Evolutionary conservation across 2,797 vertebrate genomes (phyloP), one percentile per base, ranked within the genome.

Genomic region (Sebastes oblongus): DNA sequence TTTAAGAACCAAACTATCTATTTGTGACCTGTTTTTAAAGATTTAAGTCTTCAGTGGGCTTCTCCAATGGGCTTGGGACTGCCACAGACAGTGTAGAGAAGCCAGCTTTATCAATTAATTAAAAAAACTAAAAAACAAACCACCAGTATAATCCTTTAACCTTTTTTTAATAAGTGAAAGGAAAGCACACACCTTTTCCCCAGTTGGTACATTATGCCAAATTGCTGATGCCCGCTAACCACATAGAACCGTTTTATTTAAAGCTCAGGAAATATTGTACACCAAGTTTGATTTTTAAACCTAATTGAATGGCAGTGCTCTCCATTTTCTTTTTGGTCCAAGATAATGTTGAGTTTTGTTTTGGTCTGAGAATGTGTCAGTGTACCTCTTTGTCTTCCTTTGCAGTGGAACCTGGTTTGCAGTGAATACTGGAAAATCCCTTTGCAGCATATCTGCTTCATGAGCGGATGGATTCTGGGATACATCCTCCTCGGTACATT

Each of bases 331-430:
- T 42, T 52, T 42, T 34, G 54, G 1, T 32, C 1, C 2, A 24
- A 27, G 18, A 64, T 12, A 1, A 24, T 18, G 16, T 9, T n/a
- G n/a, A 72, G 50, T 69, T 80, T 70, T 50, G 16, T 60, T 52
- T 60, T 12, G 8, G 22, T 66, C 18, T 50, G 6, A 24, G 13
- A 24, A 39, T 56, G 22, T 27, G 30, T 66, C 8, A 27, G 1
- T 30, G 36, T 16, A 6, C 12, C 2, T 72, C 14, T 67, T 46
- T 81, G 70, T 86, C 29, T 52, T 71, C 58, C 46, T 79, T 42
- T 78, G 74, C 92, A 98, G 98, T 97, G 97, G 98, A 92, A 97
- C 87, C 90, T 98, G 30, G 96, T 97, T 68, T 98, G 98, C 74
- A 55, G 82, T 1, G 83, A 96, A 0, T 92, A 93, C 87, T 97